Evolutionary conservation across 2,113 vertebrate species (phyloP).

Genomic region (Eclectus roratus): DNA sequence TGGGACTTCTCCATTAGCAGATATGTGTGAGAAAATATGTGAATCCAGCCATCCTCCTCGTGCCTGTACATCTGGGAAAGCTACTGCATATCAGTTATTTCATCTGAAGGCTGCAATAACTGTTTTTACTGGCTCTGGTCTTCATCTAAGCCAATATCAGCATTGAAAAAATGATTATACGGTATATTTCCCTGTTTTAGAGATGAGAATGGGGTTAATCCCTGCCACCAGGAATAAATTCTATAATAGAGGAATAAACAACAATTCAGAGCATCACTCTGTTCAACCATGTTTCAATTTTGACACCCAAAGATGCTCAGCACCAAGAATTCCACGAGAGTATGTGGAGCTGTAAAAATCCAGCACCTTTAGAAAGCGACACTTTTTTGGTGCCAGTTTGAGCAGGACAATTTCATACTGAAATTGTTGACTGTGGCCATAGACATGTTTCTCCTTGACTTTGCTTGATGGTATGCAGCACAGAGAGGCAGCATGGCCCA

Average conservation of each 20-base stretch:
- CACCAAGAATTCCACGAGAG: neutral
- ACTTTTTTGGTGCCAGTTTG: neutral
- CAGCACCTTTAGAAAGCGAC: neutral
- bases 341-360: neutral
- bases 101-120: constrained; percentile 25
- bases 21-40: constrained; percentile 41
- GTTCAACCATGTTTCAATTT: neutral
- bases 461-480: neutral
- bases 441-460: neutral
- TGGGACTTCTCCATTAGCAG: constrained; percentile 35
- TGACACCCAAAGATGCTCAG: neutral
- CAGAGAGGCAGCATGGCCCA: neutral
- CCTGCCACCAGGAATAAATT: neutral
- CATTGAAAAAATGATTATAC: neutral
- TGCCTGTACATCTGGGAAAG: constrained; percentile 48
- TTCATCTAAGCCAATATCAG: neutral
- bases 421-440: neutral
- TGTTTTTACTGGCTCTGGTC: constrained; percentile 20
- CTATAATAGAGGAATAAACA: neutral
- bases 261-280: neutral
- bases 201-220: neutral
- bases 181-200: neutral
- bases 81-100: constrained; percentile 39
- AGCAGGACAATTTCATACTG: neutral
- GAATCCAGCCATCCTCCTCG: neutral